Evolutionary conservation across 1,140 invertebrate species (phyloP).

Genomic region (Xylocopa sonorina): DNA sequence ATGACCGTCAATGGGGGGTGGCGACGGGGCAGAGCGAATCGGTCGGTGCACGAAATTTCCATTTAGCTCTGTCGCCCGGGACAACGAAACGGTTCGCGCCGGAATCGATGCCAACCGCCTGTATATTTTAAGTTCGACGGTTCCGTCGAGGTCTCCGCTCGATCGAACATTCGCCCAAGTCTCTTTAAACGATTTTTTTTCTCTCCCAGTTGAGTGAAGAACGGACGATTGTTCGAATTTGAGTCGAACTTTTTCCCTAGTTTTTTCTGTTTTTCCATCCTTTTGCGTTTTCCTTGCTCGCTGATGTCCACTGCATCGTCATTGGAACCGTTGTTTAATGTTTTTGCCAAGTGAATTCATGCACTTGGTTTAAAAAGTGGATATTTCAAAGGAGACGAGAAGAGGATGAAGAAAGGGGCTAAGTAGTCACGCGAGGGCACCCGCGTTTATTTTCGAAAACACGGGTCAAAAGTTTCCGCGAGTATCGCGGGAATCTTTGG

Average conservation of each 20-base stretch:
- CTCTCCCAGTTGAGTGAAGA: too few relatives aligned
- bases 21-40: background rate
- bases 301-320: too few relatives aligned
- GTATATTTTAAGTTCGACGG: background rate
- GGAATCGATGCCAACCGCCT: conserved; percentile 1
- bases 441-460: conserved; percentile 33
- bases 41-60: conserved; percentile 24
- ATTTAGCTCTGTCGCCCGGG: conserved; percentile 15
- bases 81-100: conserved; percentile 19
- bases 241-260: too few relatives aligned
- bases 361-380: background rate
- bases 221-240: too few relatives aligned
- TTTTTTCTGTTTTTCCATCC: too few relatives aligned
- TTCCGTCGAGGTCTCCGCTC: background rate
- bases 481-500: conserved; percentile 19
- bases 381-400: background rate
- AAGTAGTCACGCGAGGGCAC: conserved; percentile 17
- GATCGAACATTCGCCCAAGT: too few relatives aligned
- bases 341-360: too few relatives aligned
- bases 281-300: too few relatives aligned
- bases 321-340: too few relatives aligned
- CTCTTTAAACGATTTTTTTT: too few relatives aligned
- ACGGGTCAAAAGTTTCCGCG: conserved; percentile 21
- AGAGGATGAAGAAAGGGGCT: background rate
- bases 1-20: conserved; percentile 3